These are phyloP conservation scores for Orthosia gracilis DNA, from an alignment of 2,888 invertebrate genomes.

Conservation along the genomic window DNA sequence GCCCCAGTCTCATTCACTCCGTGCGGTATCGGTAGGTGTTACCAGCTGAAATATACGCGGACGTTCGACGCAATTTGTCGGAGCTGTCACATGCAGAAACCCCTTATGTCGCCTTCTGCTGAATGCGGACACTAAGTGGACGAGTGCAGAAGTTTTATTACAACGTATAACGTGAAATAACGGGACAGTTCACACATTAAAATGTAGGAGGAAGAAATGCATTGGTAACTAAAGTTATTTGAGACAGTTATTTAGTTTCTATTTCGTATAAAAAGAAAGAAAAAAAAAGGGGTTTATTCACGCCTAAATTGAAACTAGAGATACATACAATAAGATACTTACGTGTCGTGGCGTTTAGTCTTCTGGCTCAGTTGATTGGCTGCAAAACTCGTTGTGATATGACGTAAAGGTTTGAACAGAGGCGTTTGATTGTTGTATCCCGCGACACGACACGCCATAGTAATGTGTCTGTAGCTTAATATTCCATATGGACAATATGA, in stretches of 20 bases:
- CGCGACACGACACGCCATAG: no score
- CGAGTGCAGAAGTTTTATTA: constrained; percentile 44
- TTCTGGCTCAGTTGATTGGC: no score
- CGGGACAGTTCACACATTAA: not conserved
- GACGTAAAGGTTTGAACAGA: no score
- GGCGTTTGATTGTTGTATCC: no score
- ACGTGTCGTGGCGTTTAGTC: no score
- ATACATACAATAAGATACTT: no score
- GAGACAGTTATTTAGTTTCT: not conserved
- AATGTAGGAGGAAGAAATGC: not conserved
- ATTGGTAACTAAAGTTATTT: not conserved
- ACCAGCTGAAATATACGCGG: constrained; percentile 53
- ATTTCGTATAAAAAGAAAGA: not conserved
- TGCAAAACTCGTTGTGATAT: no score
- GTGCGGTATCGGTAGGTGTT: constrained; percentile 42
- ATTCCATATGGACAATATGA: no score
- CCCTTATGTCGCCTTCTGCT: constrained; percentile 47
- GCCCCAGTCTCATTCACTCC: constrained; percentile 21
- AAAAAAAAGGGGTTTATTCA: no score
- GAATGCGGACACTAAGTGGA: constrained; percentile 16
- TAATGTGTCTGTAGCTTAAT: no score
- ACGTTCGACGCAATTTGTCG: constrained; percentile 65
- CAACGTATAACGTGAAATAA: not conserved
- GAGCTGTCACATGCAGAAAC: constrained; percentile 66
- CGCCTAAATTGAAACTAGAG: no score